Evolutionary conservation across 2,888 invertebrate species (phyloP), one percentile per base, ranked within the genome.

Genomic region (Meliscaeva auricollis): DNA sequence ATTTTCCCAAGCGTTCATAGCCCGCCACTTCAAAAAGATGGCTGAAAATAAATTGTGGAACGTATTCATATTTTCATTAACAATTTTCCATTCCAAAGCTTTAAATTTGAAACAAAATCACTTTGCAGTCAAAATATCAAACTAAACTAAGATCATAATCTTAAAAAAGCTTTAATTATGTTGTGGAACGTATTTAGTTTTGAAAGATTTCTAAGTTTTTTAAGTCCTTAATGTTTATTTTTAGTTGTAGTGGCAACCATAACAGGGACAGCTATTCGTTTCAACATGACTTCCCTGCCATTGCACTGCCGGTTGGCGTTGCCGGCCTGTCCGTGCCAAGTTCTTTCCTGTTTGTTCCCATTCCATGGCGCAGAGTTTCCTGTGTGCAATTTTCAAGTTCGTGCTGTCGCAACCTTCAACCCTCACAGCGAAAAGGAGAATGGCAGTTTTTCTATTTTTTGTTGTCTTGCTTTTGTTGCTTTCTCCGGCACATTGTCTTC

Each of bases 331-430:
- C 60, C 75, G 60, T 80, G 80, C 80, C 80, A 84, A 79, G 64
- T 80, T 68, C 64, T 66, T 84, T 84, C 70, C 74, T 75, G 70
- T 68, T 70, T 48, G 62, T 69, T 79, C 69, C 20, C 79, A 70
- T 79, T 79, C 56, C 52, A n/a, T 58, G 54, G 48, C 38, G 41
- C 38, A 58, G 13, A 48, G 35, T 76, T 81, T 70, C 75, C 75
- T 52, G 83, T 83, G 84, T 80, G 60, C 84, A 75, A 77, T 81
- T 85, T 85, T 85, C 85, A 85, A 85, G 85, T 85, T 85, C 85
- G 81, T 73, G 68, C 54, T 85, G 77, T 81, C 81, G 81, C 85
- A 85, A 85, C 80, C 85, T 85, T 85, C 85, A 85, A 81, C 81
- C 81, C 85, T 56, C 76, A 30, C 62, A 73, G 62, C 64, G 50